These are phyloP conservation scores for Nothoprocta perdicaria DNA, from an alignment of 2,113 vertebrate genomes.

Conservation along the genomic window DNA sequence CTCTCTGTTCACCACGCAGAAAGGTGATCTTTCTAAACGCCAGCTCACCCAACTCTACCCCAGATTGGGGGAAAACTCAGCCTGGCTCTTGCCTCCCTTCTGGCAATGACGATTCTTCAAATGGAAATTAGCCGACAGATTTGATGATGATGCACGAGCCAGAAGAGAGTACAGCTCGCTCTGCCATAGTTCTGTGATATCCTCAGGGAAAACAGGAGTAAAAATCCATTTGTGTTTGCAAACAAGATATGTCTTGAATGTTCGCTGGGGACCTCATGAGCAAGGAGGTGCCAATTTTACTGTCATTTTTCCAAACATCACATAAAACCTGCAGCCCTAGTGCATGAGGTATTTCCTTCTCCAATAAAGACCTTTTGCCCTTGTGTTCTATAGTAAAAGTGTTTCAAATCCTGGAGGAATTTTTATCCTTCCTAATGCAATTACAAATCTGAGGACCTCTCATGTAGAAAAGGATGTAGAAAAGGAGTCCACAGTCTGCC, in stretches of 20 bases:
- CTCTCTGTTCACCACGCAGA: slow-evolving; percentile 11
- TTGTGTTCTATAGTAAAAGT: slow-evolving; percentile 31
- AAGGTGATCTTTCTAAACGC: slow-evolving; percentile 44
- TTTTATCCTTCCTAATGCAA: slow-evolving; percentile 56
- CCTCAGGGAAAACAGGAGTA: slow-evolving; percentile 68
- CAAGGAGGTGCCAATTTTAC: slow-evolving; percentile 65
- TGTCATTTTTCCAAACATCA: slow-evolving; percentile 59
- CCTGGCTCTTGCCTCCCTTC: slow-evolving; percentile 43
- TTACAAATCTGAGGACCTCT: slow-evolving; percentile 40
- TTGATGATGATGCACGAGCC: slow-evolving; percentile 72
- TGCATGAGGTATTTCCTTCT: slow-evolving; percentile 49
- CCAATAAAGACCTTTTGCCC: slow-evolving; percentile 56
- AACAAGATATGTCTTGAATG: slow-evolving; percentile 72
- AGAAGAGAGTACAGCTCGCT: slow-evolving; percentile 60
- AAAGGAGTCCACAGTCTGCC: background rate
- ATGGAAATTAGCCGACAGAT: slow-evolving; percentile 74
- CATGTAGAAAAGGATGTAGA: slow-evolving; percentile 6
- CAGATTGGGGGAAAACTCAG: slow-evolving; percentile 3
- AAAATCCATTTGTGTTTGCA: slow-evolving; percentile 75
- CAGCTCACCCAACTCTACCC: slow-evolving; percentile 31
- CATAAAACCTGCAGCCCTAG: slow-evolving; percentile 50
- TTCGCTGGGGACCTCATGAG: slow-evolving; percentile 66
- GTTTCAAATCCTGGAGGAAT: slow-evolving; percentile 40
- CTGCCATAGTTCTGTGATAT: slow-evolving; percentile 57
- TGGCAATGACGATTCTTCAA: slow-evolving; percentile 60